phyloP scores from a whole-genome alignment of 2,113 vertebrate genomes.

The Anhinga rufa region DNA sequence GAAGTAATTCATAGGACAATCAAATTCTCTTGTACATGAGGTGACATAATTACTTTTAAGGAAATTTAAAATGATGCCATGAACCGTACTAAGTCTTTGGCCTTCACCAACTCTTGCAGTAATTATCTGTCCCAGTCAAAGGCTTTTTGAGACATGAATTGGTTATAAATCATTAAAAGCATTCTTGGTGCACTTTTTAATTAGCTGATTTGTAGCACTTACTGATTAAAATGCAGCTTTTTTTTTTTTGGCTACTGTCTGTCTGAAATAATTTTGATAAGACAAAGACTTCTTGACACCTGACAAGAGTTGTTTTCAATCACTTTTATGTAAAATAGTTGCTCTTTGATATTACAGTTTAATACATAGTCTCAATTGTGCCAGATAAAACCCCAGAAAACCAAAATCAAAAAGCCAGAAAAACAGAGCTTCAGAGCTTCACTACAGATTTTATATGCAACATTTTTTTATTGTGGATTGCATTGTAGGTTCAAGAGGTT shows the following conservation, averaged over 20 bases:
- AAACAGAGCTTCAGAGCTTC: not conserved
- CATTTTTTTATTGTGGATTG: not conserved
- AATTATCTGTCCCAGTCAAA: not conserved
- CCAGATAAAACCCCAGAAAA: not conserved
- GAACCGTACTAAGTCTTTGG: not conserved
- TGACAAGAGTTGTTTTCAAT: not conserved
- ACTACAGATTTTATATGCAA: not conserved
- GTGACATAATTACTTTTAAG: constrained; percentile 2
- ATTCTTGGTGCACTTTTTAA: not conserved
- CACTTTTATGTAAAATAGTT: not conserved
- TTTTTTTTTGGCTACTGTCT: not conserved
- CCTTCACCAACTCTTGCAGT: not conserved
- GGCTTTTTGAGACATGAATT: not conserved
- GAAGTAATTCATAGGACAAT: not conserved
- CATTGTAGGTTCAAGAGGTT: not conserved
- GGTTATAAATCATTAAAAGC: not conserved
- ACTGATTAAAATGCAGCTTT: not conserved
- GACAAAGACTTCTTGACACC: not conserved
- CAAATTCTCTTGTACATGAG: not conserved
- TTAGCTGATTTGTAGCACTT: constrained; percentile 12
- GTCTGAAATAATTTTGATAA: not conserved
- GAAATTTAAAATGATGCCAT: not conserved
- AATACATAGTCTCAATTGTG: not conserved
- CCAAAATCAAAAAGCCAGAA: not conserved
- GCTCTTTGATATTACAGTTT: not conserved